Evolutionary conservation across 2,113 vertebrate species (phyloP), one percentile per base, ranked within the genome.

Genomic region (Macquaria ambigua): DNA sequence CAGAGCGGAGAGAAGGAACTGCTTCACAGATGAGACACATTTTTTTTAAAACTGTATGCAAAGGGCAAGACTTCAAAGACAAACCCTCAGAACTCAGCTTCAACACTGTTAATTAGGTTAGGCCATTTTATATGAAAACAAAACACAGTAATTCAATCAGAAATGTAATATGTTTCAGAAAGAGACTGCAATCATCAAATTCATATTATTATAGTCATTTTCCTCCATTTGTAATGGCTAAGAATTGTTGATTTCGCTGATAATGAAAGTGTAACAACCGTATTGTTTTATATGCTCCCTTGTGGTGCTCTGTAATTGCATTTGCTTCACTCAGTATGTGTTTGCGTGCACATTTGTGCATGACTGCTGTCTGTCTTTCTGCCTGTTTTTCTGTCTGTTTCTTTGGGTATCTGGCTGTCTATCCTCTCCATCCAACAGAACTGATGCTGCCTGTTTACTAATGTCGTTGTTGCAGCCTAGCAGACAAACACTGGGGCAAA

Each of bases 11-110:
- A 64, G 78, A 89, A 69, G 77, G 20, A 84, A 69, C 74, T n/a
- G 82, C 68, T 64, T 6, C 62, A 78, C 59, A 84, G 84, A 89
- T 56, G 80, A 92, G 78, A 80, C 64, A n/a, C 62, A 68, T 88
- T 89, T 90, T 87, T 82, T 80, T 53, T 34, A 3, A 34, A 63
- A 92, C 74, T 78, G 71, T 74, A 73, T 86, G 76, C 91, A 89
- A 72, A 90, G 85, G 82, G 67, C 82, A 76, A 63, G 41, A 83
- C 83, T 92, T 92, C 89, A 92, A 93, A 94, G 85, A 80, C 75
- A 73, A 83, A 82, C 21, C 70, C 68, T 56, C 74, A 77, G 69
- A 78, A 78, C 66, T 77, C 59, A 12, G 81, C 83, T 78, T 78
- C 77, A 75, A 52, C 85, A 64, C 82, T 77, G 31, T 71, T 91